Evolutionary conservation across 1,140 invertebrate species (phyloP), one percentile per base, ranked within the genome.

Genomic region (Nasonia giraulti): DNA sequence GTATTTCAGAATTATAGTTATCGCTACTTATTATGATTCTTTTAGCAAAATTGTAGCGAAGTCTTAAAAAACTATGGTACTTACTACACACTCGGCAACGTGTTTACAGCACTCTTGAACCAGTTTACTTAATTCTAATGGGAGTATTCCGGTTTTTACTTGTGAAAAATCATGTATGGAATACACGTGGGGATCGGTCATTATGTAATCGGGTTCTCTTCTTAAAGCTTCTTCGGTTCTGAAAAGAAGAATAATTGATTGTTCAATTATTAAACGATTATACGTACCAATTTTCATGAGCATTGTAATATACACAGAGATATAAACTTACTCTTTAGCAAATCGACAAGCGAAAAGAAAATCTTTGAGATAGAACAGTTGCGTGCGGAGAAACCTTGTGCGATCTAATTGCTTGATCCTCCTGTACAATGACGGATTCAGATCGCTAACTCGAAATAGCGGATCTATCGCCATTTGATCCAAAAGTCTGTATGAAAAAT

Each of bases 391-490:
- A 71, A 94, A 92, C 87, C 93, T 92, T 17, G 95, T 95, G 84
- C 92, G 93, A n/a, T 95, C 93, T 78, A 98, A 91, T 74, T 93
- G 91, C 85, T 94, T 94, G 12, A 94, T 94, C 88, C 95, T 94
- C 78, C 94, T 93, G 88, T 96, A 96, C 27, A 98, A 91, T 44
- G 92, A 91, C 31, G 94, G 93, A 93, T 97, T 97, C 20, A 97
- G 92, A 88, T 96, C 95, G 4, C 94, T 93, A 62, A 97, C 94
- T 90, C 96, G 94, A 89, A 97, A 98, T 37, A 98, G 92, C 20
- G 97, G 97, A 92, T 98, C 97, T 33, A 92, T 91, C 86, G 94
- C 94, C 94, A 98, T 97, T 89, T 96, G 95, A 87, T 96, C 95
- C 82, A 98, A 92, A 31, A 98, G 92, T 80, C 96, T 94, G 87